Base-by-base conservation (phyloP, 2,888 invertebrate species). In the Pseudanteris insignis region DNA sequence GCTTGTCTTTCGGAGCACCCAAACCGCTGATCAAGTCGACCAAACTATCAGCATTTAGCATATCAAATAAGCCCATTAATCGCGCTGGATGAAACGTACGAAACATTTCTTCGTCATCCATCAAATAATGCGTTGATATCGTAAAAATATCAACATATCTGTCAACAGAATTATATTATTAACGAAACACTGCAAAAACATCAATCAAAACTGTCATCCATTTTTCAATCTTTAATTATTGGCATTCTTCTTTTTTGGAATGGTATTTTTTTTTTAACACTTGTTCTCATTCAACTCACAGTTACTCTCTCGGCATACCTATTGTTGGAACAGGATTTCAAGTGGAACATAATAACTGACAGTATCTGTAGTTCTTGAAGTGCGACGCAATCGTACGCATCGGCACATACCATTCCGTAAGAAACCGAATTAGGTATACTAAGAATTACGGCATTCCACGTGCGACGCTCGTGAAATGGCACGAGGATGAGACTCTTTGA, bases 11-110 rank as follows among this genome's bases (percentile, higher is more conserved):
- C 9, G 88, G 86, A n/a, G 88, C 86, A 55, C 91, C 88, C 33
- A 90, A 82, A 12, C 89, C 89, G 0, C 84, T 84, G 4, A 88
- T 85, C 46, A 91, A 81, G 76, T 91, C 90, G 37, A 90, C 86
- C 34, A 90, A 83, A 33, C 89, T 90, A 75, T 91, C 90, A 72
- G 89, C 88, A 69, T 90, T 90, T 76, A 88, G 85, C 84, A 89
- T 88, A 69, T 90, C 90, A 84, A 89, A 89, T 36, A 89, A 76
- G 0, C 90, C 90, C 74, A 89, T 89, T 65, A 90, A 78, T 50
- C 90, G 81, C 70, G 89, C 89, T 0, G 89, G 89, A 73, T 90
- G 90, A 74, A 87, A 90, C 1, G 90, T 88, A 12, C 75, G 71
- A 47, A 77, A 79, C n/a, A 68, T 66, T 79, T 86, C 86, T 71